Conservation (phyloP, 2,113 vertebrate genomes). For the Triplophysa rosa region DNA sequence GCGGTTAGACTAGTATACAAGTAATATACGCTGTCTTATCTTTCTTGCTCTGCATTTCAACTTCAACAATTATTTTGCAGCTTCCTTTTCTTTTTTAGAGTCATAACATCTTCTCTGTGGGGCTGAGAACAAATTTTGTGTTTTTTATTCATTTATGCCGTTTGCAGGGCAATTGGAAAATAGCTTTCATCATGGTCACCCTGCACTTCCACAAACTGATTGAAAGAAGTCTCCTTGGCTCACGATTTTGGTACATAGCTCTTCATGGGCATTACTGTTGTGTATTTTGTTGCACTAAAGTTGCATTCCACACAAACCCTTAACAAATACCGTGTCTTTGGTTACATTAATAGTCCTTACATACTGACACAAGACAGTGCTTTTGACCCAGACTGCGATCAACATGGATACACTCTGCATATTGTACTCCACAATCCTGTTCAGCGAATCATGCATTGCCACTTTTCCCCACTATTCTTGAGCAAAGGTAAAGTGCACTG, state of each 20-base stretch:
- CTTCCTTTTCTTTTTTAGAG: neutral
- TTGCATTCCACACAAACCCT: neutral
- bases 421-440: slow-evolving; percentile 44
- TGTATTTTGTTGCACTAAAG: neutral
- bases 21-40: too few relatives aligned
- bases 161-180: slow-evolving; percentile 37
- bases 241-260: slow-evolving; percentile 35
- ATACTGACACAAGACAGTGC: neutral
- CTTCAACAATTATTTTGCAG: too few relatives aligned
- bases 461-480: slow-evolving; percentile 23
- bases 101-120: neutral
- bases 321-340: neutral
- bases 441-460: slow-evolving; percentile 25
- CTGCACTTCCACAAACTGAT: slow-evolving; percentile 51
- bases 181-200: slow-evolving; percentile 46
- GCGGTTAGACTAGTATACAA: too few relatives aligned
- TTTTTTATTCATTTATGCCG: neutral
- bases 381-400: neutral
- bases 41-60: too few relatives aligned
- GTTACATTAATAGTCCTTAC: slow-evolving; percentile 38
- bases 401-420: slow-evolving; percentile 24
- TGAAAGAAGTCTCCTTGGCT: slow-evolving; percentile 51
- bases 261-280: neutral
- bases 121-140: neutral
- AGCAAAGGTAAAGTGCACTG: slow-evolving; percentile 23